Percentiles rank a stretch among this genome's conserved stretches.
Evolutionary conservation across 1,140 invertebrate genomes (phyloP).

Genomic region (Magallana angulata): DNA sequence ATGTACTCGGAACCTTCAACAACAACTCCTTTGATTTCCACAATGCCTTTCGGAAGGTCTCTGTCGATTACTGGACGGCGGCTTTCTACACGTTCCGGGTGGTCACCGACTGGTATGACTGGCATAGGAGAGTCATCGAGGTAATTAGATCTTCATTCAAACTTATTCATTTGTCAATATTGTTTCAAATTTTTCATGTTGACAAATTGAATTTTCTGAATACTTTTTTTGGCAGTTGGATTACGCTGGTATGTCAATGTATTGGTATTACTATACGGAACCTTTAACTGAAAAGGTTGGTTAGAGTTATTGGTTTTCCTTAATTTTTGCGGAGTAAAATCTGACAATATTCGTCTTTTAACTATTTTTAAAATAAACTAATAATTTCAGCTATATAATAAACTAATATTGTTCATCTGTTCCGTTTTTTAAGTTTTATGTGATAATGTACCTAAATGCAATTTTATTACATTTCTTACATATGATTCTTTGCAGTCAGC

Average conservation of each 20-base stretch:
- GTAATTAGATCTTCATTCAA: conserved; percentile 43
- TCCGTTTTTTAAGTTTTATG: no score
- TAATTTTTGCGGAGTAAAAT: no score
- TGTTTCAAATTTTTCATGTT: neutral
- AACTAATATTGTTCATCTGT: no score
- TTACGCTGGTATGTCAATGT: conserved; percentile 81
- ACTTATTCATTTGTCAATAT: neutral
- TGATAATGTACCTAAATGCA: no score
- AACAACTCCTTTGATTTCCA: conserved; percentile 65
- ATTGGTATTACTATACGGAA: conserved; percentile 81
- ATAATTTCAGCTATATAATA: no score
- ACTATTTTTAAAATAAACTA: no score
- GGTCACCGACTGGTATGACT: conserved; percentile 60
- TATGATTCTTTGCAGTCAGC: no score
- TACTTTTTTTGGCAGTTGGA: conserved; percentile 70
- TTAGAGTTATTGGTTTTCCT: no score
- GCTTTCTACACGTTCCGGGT: conserved; percentile 69
- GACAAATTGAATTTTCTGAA: neutral
- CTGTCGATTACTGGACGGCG: conserved; percentile 72
- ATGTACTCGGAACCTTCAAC: conserved; percentile 65
- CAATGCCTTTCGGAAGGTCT: conserved; percentile 65
- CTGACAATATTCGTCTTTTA: no score
- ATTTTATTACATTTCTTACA: no score
- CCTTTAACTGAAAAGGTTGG: conserved; percentile 27
- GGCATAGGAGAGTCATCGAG: conserved; percentile 63